Base-by-base conservation (phyloP, 2,888 invertebrate species). In the Clanis bilineata region DNA sequence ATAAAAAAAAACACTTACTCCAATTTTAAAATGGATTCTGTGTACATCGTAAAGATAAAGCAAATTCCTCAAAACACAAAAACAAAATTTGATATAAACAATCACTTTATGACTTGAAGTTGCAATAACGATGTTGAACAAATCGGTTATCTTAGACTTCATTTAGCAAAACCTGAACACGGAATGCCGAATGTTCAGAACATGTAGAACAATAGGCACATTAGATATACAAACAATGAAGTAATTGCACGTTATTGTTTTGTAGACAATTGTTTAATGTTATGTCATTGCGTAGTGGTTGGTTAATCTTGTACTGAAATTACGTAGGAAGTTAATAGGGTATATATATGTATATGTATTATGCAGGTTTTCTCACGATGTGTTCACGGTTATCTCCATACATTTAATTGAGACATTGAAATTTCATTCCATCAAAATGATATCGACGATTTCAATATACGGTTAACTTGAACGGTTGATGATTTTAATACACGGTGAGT, bases 231-330 rank as follows among this genome's bases (percentile, higher is more conserved):
- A 47, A 47, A 28, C 51, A 51, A 51, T 51, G 51, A 51, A 32
- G 47, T 47, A 51, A 51, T 51, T 51, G 18, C 28, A 15, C 28
- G 5, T 62, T 65, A 32, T 28, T 51, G 51, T 51, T 51, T 51
- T 18, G n/a, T 22, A 25, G 9, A 28, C 15, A 28, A 28, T 28
- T 32, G 32, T 10, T 10, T 15, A 41, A 41, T 28, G 47, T 51
- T 18, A 44, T 22, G 32, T 51, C 32, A 18, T n/a, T n/a, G n/a
- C n/a, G n/a, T n/a, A n/a, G n/a, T n/a, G n/a, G n/a, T n/a, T n/a
- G n/a, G n/a, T n/a, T n/a, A n/a, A n/a, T n/a, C n/a, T n/a, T n/a
- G n/a, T n/a, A n/a, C n/a, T n/a, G n/a, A n/a, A n/a, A n/a, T n/a
- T n/a, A n/a, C n/a, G n/a, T n/a, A n/a, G n/a, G n/a, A n/a, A n/a